These are phyloP conservation scores for Caranx melampygus DNA, from an alignment of 2,113 vertebrate species.

Conservation along the genomic window DNA sequence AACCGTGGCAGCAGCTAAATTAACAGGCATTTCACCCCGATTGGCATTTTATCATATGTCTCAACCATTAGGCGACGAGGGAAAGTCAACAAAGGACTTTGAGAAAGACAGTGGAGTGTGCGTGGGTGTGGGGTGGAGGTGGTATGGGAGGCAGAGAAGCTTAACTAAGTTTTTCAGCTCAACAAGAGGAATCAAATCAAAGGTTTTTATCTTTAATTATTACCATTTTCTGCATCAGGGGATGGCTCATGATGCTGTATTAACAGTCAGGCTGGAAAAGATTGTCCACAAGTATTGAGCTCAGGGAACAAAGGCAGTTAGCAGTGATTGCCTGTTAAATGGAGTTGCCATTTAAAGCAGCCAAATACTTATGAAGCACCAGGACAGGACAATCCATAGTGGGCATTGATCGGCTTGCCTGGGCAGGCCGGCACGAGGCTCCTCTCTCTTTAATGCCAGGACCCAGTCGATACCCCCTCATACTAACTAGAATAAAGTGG, in stretches of 20 bases:
- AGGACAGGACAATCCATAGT: slow-evolving; percentile 86
- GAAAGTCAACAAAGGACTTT: slow-evolving; percentile 75
- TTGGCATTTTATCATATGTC: slow-evolving; percentile 77
- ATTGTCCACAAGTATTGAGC: slow-evolving; percentile 82
- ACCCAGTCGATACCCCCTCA: slow-evolving; percentile 80
- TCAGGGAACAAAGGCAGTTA: slow-evolving; percentile 84
- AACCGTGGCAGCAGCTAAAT: slow-evolving; percentile 74
- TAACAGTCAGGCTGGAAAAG: slow-evolving; percentile 80
- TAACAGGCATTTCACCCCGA: slow-evolving; percentile 75
- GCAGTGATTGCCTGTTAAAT: slow-evolving; percentile 88
- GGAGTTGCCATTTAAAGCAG: slow-evolving; percentile 87
- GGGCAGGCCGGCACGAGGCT: slow-evolving; percentile 74
- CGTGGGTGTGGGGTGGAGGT: too few relatives aligned
- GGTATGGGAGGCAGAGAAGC: neutral
- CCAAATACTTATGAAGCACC: slow-evolving; percentile 86
- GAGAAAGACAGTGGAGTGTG: slow-evolving; percentile 26
- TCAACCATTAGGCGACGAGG: slow-evolving; percentile 53
- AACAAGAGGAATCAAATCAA: slow-evolving; percentile 76
- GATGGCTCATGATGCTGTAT: slow-evolving; percentile 78
- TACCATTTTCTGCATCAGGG: slow-evolving; percentile 77
- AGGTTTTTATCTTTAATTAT: slow-evolving; percentile 83
- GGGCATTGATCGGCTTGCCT: slow-evolving; percentile 80
- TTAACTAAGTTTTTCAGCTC: slow-evolving; percentile 61
- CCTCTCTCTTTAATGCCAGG: slow-evolving; percentile 77
- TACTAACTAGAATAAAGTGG: slow-evolving; percentile 84